Percentiles rank a stretch among this genome's conserved stretches.
phyloP scores from a whole-genome alignment of 2,797 vertebrate species.

The Mormyrops boulengeri region DNA sequence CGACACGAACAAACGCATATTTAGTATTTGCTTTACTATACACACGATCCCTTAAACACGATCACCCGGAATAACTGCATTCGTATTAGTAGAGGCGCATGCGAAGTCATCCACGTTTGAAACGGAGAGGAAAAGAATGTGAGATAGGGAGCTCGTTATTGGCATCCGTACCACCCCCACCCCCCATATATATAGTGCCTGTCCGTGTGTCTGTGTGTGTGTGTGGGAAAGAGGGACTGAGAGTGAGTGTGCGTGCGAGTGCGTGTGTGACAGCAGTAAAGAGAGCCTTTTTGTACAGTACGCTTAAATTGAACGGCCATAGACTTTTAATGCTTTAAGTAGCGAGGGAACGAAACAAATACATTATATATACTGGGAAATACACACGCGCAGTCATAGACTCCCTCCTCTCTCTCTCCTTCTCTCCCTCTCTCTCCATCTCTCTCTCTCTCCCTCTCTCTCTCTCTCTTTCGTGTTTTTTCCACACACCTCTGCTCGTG shows the following conservation, averaged over 20 bases:
- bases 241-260: conserved; percentile 16
- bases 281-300: conserved; percentile 20
- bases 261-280: conserved; percentile 24
- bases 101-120: background rate
- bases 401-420: conserved; percentile 14
- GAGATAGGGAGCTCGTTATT: background rate
- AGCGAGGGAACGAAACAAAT: conserved; percentile 21
- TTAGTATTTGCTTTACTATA: background rate
- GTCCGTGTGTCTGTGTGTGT: background rate
- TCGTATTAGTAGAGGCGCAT: background rate
- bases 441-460: conserved; percentile 36
- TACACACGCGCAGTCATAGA: conserved; percentile 35
- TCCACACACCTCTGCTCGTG: conserved; percentile 60
- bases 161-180: conserved; percentile 9
- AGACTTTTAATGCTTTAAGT: conserved; percentile 19
- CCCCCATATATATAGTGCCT: background rate
- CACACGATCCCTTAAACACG: background rate
- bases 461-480: conserved; percentile 52
- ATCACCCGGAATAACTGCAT: background rate
- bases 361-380: conserved; percentile 42
- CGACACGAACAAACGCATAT: background rate
- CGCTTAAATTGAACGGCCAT: conserved; percentile 19
- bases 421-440: conserved; percentile 4
- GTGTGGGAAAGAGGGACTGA: conserved; percentile 6
- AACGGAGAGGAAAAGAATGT: background rate